phyloP scores from a whole-genome alignment of 2,888 invertebrate genomes.

The Philhelius pedissequus region DNA sequence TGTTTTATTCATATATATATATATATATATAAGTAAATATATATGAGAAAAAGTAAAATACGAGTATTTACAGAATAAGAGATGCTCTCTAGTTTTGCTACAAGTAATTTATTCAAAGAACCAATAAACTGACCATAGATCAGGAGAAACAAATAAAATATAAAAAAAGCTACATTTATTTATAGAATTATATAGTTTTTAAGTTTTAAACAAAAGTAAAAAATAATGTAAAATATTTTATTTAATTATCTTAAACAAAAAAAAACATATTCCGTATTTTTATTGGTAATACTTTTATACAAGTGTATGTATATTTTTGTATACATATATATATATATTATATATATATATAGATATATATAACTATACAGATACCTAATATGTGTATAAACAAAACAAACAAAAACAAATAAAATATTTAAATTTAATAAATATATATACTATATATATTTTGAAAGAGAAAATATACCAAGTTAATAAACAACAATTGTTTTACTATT shows the following conservation, averaged over 20 bases:
- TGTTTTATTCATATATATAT: conserved; percentile 12
- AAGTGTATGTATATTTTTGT: conserved; percentile 68
- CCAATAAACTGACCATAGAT: conserved; percentile 58
- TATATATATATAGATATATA: conserved; percentile 60
- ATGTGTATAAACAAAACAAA: conserved; percentile 55
- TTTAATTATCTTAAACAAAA: conserved; percentile 55
- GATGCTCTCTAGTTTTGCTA: conserved; percentile 68
- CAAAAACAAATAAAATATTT: conserved; percentile 60
- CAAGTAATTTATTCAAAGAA: conserved; percentile 68
- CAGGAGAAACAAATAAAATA: conserved; percentile 48
- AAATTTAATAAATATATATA: conserved; percentile 68
- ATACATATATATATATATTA: conserved; percentile 63
- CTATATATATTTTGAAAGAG: conserved; percentile 67
- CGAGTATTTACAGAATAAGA: conserved; percentile 63
- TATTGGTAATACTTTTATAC: conserved; percentile 66
- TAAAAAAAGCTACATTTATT: conserved; percentile 51
- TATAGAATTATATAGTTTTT: conserved; percentile 46
- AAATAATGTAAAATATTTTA: conserved; percentile 65
- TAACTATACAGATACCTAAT: conserved; percentile 67
- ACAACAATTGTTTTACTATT: conserved; percentile 23
- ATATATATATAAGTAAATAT: no score
- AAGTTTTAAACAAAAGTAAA: conserved; percentile 48
- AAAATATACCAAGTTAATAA: conserved; percentile 67
- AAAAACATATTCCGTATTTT: conserved; percentile 62
- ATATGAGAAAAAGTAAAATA: conserved; percentile 41